These are phyloP conservation scores for Adineta ricciae DNA, from an alignment of 2,888 invertebrate genomes.

Conservation along the genomic window DNA sequence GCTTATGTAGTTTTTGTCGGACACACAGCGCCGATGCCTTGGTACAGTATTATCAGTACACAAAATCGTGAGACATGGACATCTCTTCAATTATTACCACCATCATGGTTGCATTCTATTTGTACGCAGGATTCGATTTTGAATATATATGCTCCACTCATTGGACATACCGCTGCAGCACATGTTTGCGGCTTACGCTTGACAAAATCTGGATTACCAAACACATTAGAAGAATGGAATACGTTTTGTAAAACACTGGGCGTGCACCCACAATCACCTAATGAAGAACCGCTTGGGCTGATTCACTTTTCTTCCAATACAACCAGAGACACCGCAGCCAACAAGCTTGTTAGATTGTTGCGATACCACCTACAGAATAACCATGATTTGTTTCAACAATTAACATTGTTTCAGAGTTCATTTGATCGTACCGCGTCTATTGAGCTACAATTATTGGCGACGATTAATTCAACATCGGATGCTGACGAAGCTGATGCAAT, in stretches of 20 bases:
- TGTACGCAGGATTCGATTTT: background rate
- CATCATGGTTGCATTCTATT: background rate
- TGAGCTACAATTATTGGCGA: background rate
- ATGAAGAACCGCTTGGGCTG: too few species aligned
- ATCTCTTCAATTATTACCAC: background rate
- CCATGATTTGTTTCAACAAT: background rate
- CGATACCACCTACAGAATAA: too few species aligned
- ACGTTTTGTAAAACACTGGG: too few species aligned
- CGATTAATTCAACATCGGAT: background rate
- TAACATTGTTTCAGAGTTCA: background rate
- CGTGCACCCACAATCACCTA: too few species aligned
- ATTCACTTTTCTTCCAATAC: too few species aligned
- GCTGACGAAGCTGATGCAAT: background rate
- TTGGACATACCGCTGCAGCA: background rate
- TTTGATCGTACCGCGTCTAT: background rate
- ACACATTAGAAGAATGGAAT: too few species aligned
- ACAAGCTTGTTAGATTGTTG: too few species aligned
- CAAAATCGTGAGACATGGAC: background rate
- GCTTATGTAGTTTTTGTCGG: background rate
- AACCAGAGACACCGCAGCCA: too few species aligned
- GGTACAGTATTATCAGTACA: background rate
- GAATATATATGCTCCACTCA: background rate
- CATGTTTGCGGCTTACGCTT: background rate
- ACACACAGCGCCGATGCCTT: background rate
- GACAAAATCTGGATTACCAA: too few species aligned